Conservation (phyloP, 2,888 invertebrate genomes). For the Drosophila planitibia region DNA sequence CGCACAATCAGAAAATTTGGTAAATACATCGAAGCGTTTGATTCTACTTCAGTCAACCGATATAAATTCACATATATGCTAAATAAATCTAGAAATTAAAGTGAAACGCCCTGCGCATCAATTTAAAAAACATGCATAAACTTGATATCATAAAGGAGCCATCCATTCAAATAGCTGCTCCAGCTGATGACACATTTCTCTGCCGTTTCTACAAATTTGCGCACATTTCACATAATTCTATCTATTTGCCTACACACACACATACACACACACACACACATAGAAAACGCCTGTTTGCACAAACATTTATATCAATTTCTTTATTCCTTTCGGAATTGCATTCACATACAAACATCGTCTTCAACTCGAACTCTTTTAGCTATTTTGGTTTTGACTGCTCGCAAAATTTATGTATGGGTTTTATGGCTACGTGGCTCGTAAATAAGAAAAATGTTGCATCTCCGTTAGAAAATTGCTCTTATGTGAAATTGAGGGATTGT, state of each 20-base stretch:
- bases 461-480: conserved; percentile 62
- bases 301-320: conserved; percentile 79
- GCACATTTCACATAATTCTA: conserved; percentile 73
- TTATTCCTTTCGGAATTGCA: conserved; percentile 69
- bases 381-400: conserved; percentile 45
- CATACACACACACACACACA: background rate
- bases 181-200: conserved; percentile 48
- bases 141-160: conserved; percentile 52
- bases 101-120: background rate
- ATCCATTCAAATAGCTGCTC: conserved; percentile 58
- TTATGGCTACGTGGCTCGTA: conserved; percentile 78
- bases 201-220: conserved; percentile 62
- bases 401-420: conserved; percentile 74
- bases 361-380: conserved; percentile 6
- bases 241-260: conserved; percentile 25
- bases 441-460: conserved; percentile 78
- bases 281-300: conserved; percentile 45
- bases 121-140: conserved; percentile 38
- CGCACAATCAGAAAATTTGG: background rate
- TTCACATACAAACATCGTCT: conserved; percentile 32
- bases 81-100: conserved; percentile 6
- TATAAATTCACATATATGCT: background rate
- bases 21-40: background rate
- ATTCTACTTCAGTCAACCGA: background rate
- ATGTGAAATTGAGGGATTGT: conserved; percentile 27